phyloP scores from a whole-genome alignment of 2,113 vertebrate species.

The Nycticorax nycticorax region DNA sequence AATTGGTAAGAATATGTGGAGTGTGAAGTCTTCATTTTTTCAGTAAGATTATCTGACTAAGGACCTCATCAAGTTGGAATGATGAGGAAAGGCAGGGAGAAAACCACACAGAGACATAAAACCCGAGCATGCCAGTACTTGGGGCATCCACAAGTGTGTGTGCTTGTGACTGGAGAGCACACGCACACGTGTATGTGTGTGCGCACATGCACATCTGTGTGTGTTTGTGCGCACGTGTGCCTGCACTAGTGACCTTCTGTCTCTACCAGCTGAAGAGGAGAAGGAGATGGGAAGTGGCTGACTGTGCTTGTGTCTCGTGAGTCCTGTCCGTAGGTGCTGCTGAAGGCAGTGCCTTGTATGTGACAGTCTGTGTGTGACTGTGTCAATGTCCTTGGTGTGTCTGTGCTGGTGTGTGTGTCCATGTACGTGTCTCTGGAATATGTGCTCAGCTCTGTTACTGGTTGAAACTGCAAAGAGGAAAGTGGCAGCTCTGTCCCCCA shows the following conservation, averaged over 20 bases:
- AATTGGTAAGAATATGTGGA: fast-evolving
- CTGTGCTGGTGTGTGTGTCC: no score
- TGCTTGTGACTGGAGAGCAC: not conserved
- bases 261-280: not conserved
- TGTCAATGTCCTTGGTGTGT: no score
- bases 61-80: not conserved
- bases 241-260: not conserved
- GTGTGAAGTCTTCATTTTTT: not conserved
- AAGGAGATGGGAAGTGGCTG: not conserved
- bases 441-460: not conserved
- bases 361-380: fast-evolving
- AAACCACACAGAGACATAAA: not conserved
- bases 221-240: no score
- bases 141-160: fast-evolving
- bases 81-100: not conserved
- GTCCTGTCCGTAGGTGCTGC: fast-evolving
- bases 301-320: not conserved
- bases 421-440: no score
- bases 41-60: not conserved
- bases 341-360: not conserved
- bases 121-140: not conserved
- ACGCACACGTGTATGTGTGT: fast-evolving
- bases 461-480: not conserved
- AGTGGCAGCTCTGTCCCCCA: not conserved
- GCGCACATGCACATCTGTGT: no score